phyloP scores from a whole-genome alignment of 1,140 invertebrate genomes.

The Himalopsyche phryganea region DNA sequence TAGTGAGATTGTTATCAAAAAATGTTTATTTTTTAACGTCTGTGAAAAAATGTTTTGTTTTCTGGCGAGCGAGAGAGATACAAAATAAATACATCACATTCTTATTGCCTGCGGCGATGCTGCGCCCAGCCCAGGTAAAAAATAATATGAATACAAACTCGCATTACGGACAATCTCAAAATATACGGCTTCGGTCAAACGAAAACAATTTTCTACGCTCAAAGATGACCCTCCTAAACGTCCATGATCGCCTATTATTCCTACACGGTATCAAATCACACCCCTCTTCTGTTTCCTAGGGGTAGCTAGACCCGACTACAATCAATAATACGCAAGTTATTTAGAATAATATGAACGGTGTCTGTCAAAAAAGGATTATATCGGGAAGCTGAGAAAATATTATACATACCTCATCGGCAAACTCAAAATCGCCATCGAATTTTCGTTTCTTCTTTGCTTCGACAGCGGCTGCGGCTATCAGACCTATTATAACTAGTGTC shows the following conservation, averaged over 20 bases:
- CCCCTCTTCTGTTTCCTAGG: not conserved
- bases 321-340: too few species aligned
- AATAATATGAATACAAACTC: not conserved
- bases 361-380: too few species aligned
- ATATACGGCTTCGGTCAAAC: slow-evolving; percentile 13
- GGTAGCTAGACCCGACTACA: not conserved
- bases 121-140: slow-evolving; percentile 20
- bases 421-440: slow-evolving; percentile 67
- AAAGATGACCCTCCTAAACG: too few species aligned
- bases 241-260: too few species aligned
- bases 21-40: too few species aligned
- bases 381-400: not conserved
- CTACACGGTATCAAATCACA: not conserved
- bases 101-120: not conserved
- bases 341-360: too few species aligned
- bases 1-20: too few species aligned
- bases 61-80: not conserved
- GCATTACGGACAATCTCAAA: slow-evolving; percentile 1
- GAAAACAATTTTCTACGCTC: not conserved
- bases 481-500: slow-evolving; percentile 43
- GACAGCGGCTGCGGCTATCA: slow-evolving; percentile 41
- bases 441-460: slow-evolving; percentile 59
- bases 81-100: not conserved
- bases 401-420: slow-evolving; percentile 60
- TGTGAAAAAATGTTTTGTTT: not conserved